phyloP scores from a whole-genome alignment of 2,113 vertebrate species.

The Vidua macroura region DNA sequence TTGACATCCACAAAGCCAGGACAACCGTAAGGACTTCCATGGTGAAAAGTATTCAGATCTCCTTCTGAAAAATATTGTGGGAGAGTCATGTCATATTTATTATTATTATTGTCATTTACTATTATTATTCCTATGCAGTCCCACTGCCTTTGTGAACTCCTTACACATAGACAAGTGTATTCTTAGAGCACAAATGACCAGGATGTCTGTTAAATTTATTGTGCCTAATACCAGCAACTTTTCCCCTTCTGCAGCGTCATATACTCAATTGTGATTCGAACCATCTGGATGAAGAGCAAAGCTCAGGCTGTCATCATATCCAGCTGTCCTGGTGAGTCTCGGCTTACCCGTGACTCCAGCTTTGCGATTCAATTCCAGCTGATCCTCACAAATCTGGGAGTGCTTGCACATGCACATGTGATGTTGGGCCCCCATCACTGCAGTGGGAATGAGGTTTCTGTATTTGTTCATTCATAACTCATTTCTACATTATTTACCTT shows the following conservation, averaged over 20 bases:
- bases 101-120: background rate
- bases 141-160: background rate
- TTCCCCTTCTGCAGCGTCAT: slow-evolving; percentile 56
- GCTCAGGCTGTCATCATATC: slow-evolving; percentile 62
- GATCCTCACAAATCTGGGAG: background rate
- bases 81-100: background rate
- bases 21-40: background rate
- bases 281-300: slow-evolving; percentile 80
- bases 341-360: background rate
- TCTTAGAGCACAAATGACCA: accelerated
- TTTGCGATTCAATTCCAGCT: accelerated
- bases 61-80: background rate
- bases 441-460: background rate
- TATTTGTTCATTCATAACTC: background rate
- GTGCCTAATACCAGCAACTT: background rate
- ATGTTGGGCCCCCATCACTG: accelerated
- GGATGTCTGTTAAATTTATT: background rate
- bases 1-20: background rate
- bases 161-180: background rate
- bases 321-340: slow-evolving; percentile 72
- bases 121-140: background rate
- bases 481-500: background rate
- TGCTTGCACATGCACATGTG: background rate
- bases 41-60: background rate
- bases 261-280: slow-evolving; percentile 77